These are phyloP conservation scores for Ceratina japonica DNA, from an alignment of 1,140 invertebrate genomes.

Conservation along the genomic window DNA sequence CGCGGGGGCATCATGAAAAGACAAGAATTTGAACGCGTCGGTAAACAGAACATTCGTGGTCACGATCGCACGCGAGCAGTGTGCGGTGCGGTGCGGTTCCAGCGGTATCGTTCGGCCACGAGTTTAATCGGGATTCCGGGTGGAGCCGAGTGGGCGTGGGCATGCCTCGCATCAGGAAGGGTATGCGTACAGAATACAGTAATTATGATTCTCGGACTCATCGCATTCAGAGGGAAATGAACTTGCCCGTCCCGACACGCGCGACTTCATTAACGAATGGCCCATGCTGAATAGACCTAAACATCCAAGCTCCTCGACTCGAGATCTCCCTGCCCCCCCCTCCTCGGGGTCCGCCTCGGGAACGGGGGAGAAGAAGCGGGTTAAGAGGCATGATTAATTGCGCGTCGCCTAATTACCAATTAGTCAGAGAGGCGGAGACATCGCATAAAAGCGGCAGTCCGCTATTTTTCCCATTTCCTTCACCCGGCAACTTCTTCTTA, in stretches of 20 bases:
- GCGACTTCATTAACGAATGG: conserved; percentile 71
- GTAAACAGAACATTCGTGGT: conserved; percentile 43
- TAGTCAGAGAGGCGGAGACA: conserved; percentile 40
- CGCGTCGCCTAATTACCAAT: conserved; percentile 67
- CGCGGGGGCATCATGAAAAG: conserved; percentile 3
- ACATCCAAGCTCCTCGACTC: conserved; percentile 57
- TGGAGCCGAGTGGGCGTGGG: conserved; percentile 39
- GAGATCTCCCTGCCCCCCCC: conserved; percentile 25
- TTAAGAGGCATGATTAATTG: conserved; percentile 64
- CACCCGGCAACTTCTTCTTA: not conserved
- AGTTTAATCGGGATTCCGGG: conserved; percentile 64
- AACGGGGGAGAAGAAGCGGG: conserved; percentile 36
- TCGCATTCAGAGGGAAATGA: conserved; percentile 69
- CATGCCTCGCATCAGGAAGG: conserved; percentile 60
- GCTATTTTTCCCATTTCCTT: conserved; percentile 27
- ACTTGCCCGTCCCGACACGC: conserved; percentile 64
- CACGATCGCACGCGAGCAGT: conserved; percentile 10
- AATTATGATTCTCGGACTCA: conserved; percentile 69
- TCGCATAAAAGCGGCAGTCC: conserved; percentile 13
- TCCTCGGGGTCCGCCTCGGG: not conserved
- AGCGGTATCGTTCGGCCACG: conserved; percentile 42
- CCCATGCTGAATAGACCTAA: conserved; percentile 62
- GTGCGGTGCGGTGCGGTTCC: conserved; percentile 30
- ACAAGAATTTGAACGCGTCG: conserved; percentile 14
- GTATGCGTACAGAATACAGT: conserved; percentile 67